Evolutionary conservation across 2,797 vertebrate genomes (phyloP), one percentile per base, ranked within the genome.

Genomic region (Tenualosa ilisha): DNA sequence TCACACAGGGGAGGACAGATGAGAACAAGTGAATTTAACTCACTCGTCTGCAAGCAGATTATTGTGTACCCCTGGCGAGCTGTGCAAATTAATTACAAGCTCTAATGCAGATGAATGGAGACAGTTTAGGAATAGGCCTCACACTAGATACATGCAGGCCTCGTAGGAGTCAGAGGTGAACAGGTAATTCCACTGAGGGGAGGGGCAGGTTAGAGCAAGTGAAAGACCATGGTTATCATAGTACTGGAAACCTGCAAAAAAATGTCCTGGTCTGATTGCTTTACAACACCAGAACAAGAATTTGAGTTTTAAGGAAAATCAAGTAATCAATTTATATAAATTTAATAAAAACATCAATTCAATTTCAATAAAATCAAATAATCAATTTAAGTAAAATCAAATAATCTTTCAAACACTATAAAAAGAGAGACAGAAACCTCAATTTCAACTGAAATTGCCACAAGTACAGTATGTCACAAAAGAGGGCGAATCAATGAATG

Each of bases 31-130:
- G 37, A 79, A 79, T 79, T 43, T 79, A 24, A 56, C 54, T 22
- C 20, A 31, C 31, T 22, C 13, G 17, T 40, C 72, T 79, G 72
- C 40, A 22, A 79, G 72, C 72, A 79, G 17, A 46, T 46, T 22
- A 22, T 46, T 22, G 37, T 79, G 72, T 79, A 79, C 17, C 72
- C 15, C 17, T 7, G 72, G 37, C 17, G 72, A 79, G 72, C 72
- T 22, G 72, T 79, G 40, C 13, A 79, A 22, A 79, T 79, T 46
- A 46, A 79, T 79, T 79, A 79, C 17, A 46, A 79, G 72, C 37
- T 43, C 17, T 79, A 79, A 79, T 79, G 17, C 4, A 43, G 40
- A 20, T 17, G 17, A 79, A 79, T 22, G 1, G 7, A 43, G 37
- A 46, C 37, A 0, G 37, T 75, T 43, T 7, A 75, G 13, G 68